Evolutionary conservation across 2,797 vertebrate genomes (phyloP).

Genomic region (Etheostoma perlongum): DNA sequence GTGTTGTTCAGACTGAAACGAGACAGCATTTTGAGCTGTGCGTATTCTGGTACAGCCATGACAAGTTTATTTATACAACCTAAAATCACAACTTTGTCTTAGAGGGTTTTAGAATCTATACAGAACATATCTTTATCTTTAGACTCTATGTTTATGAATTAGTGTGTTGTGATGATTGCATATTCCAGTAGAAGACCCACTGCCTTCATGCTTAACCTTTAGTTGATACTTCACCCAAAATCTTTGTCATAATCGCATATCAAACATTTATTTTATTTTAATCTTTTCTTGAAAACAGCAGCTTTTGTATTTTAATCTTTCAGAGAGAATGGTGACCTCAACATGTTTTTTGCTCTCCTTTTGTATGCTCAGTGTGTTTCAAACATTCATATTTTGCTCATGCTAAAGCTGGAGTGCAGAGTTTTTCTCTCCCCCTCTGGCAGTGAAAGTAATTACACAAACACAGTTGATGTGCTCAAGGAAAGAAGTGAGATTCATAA

Average conservation of each 20-base stretch:
- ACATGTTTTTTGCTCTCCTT: neutral
- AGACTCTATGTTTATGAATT: neutral
- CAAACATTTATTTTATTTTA: neutral
- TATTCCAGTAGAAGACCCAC: neutral
- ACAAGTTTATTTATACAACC: neutral
- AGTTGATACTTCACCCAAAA: neutral
- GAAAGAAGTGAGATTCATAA: too few species aligned
- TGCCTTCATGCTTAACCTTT: neutral
- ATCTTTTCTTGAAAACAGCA: neutral
- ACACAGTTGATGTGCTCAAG: too few species aligned
- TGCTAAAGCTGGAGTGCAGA: too few species aligned
- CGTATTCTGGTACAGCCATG: neutral
- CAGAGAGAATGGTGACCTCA: neutral
- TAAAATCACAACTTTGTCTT: neutral
- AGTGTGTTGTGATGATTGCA: neutral
- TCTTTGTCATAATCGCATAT: neutral
- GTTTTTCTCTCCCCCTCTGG: too few species aligned
- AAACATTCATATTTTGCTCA: neutral
- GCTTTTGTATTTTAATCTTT: slow-evolving; percentile 16
- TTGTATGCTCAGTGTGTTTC: neutral
- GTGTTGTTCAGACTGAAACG: neutral
- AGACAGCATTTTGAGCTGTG: neutral
- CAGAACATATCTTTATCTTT: neutral
- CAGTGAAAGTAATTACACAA: too few species aligned
- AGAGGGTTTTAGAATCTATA: neutral